These are phyloP conservation scores for Paramuricea clavata DNA, from an alignment of 92 coral and sea anemone genomes.

Conservation along the genomic window DNA sequence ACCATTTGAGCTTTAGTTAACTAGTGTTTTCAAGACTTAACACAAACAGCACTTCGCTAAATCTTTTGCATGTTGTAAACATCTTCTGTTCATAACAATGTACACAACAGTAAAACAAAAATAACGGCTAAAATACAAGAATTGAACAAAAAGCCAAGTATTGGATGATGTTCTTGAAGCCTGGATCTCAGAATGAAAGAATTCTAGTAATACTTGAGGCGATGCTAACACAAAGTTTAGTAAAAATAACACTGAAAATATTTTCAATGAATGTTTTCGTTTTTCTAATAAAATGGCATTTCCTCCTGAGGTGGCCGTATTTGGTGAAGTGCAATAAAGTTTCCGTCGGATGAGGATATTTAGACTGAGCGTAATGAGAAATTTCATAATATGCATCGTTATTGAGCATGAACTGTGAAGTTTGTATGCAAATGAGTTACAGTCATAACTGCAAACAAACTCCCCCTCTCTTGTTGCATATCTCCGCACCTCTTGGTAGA, in stretches of 20 bases:
- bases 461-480: background rate
- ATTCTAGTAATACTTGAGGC: conserved; percentile 73
- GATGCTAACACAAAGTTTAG: conserved; percentile 78
- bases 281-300: conserved; percentile 81
- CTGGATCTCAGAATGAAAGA: conserved; percentile 52
- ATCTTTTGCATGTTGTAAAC: background rate
- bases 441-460: conserved; percentile 1
- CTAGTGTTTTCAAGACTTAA: too few relatives aligned
- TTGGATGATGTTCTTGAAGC: conserved; percentile 52
- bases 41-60: background rate
- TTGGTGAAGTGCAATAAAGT: conserved; percentile 5
- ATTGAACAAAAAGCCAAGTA: conserved; percentile 75
- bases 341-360: conserved; percentile 19
- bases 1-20: too few relatives aligned
- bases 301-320: conserved; percentile 85
- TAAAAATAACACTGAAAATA: conserved; percentile 62
- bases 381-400: background rate
- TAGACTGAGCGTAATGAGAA: background rate
- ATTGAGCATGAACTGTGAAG: conserved; percentile 3
- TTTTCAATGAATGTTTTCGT: conserved; percentile 64
- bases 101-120: conserved; percentile 1
- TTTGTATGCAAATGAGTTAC: background rate
- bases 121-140: conserved; percentile 42
- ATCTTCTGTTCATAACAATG: background rate
- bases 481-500: conserved; percentile 19